A percentile compares a stretch with the other conserved stretches of the same genome.
phyloP scores from a whole-genome alignment of 2,797 vertebrate genomes.

The Bradypodion ventrale region DNA sequence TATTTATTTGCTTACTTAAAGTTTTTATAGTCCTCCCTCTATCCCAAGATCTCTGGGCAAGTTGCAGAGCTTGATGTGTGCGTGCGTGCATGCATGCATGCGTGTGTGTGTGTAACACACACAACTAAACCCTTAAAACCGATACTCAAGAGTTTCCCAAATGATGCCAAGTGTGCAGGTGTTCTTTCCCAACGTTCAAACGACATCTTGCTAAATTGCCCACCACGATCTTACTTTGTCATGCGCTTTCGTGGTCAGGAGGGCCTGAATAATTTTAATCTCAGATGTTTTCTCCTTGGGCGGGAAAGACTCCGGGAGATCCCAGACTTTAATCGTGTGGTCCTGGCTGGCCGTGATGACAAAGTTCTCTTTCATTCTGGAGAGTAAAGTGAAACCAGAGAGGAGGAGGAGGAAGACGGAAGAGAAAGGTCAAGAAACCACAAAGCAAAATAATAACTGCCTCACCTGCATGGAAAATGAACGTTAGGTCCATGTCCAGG shows the following conservation, averaged over 20 bases:
- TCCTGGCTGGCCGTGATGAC: constrained; percentile 94
- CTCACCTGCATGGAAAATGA: no score
- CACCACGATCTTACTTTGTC: constrained; percentile 78
- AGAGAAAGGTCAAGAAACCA: background rate
- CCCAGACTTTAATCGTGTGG: constrained; percentile 94
- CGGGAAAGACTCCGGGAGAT: constrained; percentile 77
- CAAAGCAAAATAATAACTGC: background rate
- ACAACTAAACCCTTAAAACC: no score
- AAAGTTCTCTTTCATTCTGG: constrained; percentile 85
- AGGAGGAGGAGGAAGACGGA: background rate
- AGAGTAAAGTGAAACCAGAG: background rate
- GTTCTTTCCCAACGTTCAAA: no score
- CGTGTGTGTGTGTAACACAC: no score
- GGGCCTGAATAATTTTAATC: constrained; percentile 72
- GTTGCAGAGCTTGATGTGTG: no score
- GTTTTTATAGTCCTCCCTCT: no score
- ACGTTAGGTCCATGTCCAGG: no score
- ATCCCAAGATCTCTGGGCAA: no score
- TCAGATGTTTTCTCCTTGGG: constrained; percentile 45
- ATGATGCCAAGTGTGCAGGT: no score
- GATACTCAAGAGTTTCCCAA: no score
- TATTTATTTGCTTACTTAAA: no score
- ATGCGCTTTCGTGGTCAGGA: constrained; percentile 86
- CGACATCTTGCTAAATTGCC: rapidly evolving
- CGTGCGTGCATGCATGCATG: no score